Evolutionary conservation across 2,888 invertebrate species (phyloP), one percentile per base, ranked within the genome.

Genomic region (Abrostola triplasia): DNA sequence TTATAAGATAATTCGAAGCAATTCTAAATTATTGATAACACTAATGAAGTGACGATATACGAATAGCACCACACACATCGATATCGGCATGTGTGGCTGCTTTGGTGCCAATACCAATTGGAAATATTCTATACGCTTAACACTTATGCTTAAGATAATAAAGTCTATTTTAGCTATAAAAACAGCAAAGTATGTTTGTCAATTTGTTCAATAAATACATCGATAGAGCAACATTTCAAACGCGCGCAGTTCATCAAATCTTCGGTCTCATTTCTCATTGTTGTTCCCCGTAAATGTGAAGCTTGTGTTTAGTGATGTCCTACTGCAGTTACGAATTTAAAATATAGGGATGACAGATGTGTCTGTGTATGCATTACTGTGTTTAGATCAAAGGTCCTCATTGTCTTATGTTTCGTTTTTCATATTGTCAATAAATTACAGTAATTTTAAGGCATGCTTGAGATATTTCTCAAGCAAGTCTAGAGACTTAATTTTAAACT

Each of bases 221-320:
- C 90, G 86, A 89, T 88, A 85, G 83, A 86, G 80, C 81, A 81
- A 80, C 84, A 86, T 88, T 89, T 88, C 84, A 88, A 90, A 89
- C 84, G 87, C 79, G 83, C 77, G 83, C 81, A 86, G 87, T 91
- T 90, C 89, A 89, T 91, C 92, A 91, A 90, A 91, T 90, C 87
- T 88, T 90, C 87, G 87, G 84, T 81, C 87, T 84, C 88, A 90
- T 91, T 90, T 88, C 86, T 90, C 90, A 91, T 86, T 88, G 87
- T 84, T 84, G 85, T 79, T 84, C 72, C 60, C 62, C 52, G 70
- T 68, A 68, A 66, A 67, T 73, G 73, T 67, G 37, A 61, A 35
- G 13, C 62, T 64, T 51, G 52, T 52, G 57, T 64, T 70, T 69
- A 73, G 73, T 73, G 76, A 65, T 73, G 70, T 78, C 35, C 64